Evolutionary conservation across 2,797 vertebrate species (phyloP).

Genomic region (Poeciliopsis paucimaculata): DNA sequence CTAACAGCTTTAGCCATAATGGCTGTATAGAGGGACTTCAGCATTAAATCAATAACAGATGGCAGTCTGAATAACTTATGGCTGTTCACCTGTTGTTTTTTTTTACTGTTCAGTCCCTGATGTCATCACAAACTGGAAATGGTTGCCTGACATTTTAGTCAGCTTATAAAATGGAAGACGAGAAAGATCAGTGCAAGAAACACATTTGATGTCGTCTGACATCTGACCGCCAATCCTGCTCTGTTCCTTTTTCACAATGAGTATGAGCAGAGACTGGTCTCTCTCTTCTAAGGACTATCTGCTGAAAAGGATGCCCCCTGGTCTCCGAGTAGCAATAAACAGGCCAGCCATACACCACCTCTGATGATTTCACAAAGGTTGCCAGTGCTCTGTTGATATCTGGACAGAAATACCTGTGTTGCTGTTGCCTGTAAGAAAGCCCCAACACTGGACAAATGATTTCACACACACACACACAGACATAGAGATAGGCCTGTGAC

Average conservation of each 20-base stretch:
- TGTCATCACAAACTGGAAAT: conserved; percentile 9
- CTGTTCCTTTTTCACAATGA: conserved; percentile 1
- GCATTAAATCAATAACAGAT: background rate
- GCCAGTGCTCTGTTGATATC: background rate
- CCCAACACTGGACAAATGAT: background rate
- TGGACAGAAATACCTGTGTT: background rate
- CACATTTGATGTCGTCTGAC: background rate
- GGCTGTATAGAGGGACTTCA: background rate
- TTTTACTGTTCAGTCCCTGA: background rate
- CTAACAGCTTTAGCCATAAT: background rate
- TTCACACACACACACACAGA: background rate
- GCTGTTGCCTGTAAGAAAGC: background rate
- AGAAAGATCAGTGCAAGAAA: conserved; percentile 13
- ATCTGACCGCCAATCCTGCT: conserved; percentile 8
- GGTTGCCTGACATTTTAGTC: background rate
- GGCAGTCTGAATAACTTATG: background rate
- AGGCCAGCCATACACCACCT: background rate
- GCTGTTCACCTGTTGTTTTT: background rate
- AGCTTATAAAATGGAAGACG: background rate
- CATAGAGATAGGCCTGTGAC: no score
- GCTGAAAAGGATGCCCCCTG: background rate
- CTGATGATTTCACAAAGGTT: background rate
- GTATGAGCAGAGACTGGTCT: background rate
- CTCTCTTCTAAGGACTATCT: background rate
- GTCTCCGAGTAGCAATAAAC: background rate